Base-by-base conservation (phyloP, 2,888 invertebrate species). In the Drosophila putrida region DNA sequence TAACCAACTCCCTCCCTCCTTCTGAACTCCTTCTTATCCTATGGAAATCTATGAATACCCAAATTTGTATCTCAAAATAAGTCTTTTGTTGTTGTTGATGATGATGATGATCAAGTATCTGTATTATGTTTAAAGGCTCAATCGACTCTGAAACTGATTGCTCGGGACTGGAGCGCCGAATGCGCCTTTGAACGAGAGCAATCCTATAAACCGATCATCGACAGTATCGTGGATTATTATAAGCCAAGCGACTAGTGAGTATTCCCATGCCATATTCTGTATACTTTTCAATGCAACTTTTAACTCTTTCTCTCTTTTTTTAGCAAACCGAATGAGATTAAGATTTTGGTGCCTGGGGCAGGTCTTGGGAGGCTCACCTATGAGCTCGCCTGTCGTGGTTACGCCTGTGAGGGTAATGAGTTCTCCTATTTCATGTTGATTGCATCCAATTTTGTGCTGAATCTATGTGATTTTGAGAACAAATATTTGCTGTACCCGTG, bases 341-440 rank as follows among this genome's bases (percentile, higher is more conserved):
- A 95, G 82, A 95, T 99, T 58, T 93, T 99, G 66, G 98, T 99
- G 13, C 99, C 99, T 8, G 99, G 99, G 2, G 98, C 98, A n/a
- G 99, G 99, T 0, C 93, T 99, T 5, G 99, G 98, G 0, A 93
- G 99, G 65, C 94, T 99, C 1, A 97, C 98, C 0, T 98, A 96
- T 93, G 99, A 99, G 93, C 95, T 99, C 33, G 98, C 99, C 0
- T 94, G 95, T 62, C 94, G 95, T 15, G 99, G 99, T 0, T 99
- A 96, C 93, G 94, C 94, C 9, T 99, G 98, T 86, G 98, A 99
- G 93, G 99, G 99, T 75, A 99, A 99, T 91, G 99, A 99, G 93
- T 99, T 98, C 93, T 98, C 98, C 31, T 94, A 99, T 39, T 99
- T 98, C 92, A 99, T 99, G 99, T 93, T 99, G 51, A 97, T 99